Percentiles rank a stretch among this genome's conserved stretches.
Conservation (phyloP, 2,888 invertebrate genomes). For the Meghimatium bilineatum region DNA sequence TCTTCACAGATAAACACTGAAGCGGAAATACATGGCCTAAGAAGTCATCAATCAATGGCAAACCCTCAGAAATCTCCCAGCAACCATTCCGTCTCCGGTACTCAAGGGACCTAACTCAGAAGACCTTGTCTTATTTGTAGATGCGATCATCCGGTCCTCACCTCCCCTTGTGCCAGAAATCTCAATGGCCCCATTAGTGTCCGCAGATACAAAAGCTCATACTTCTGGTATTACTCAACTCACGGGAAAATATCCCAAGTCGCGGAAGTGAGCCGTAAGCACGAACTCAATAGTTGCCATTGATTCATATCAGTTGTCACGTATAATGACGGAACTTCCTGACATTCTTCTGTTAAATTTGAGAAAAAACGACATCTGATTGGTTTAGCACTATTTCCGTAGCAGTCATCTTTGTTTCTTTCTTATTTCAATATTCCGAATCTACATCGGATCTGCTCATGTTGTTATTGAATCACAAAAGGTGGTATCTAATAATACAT, state of each 20-base stretch:
- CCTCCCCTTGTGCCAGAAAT: conserved; percentile 16
- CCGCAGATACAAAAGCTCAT: neutral
- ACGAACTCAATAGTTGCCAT: neutral
- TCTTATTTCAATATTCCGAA: too few relatives aligned
- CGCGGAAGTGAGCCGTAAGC: neutral
- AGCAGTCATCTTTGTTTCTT: too few relatives aligned
- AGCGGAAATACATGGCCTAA: neutral
- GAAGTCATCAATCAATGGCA: conserved; percentile 27
- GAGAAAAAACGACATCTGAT: too few relatives aligned
- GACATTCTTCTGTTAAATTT: too few relatives aligned
- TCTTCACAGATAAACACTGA: conserved; percentile 5
- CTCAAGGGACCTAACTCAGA: neutral
- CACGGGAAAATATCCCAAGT: neutral
- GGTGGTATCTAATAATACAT: too few relatives aligned
- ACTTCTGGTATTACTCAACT: neutral
- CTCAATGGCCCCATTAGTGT: conserved; percentile 11
- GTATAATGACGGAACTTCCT: too few relatives aligned
- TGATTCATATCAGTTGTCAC: conserved; percentile 3
- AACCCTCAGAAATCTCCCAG: neutral
- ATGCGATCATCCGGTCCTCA: neutral
- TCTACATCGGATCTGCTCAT: too few relatives aligned
- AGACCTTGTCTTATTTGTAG: conserved; percentile 17
- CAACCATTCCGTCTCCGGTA: conserved; percentile 1
- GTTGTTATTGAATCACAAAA: too few relatives aligned
- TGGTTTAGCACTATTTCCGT: too few relatives aligned